These are phyloP conservation scores for Chloroclystis v-ata DNA, from an alignment of 2,888 invertebrate species.

Conservation along the genomic window DNA sequence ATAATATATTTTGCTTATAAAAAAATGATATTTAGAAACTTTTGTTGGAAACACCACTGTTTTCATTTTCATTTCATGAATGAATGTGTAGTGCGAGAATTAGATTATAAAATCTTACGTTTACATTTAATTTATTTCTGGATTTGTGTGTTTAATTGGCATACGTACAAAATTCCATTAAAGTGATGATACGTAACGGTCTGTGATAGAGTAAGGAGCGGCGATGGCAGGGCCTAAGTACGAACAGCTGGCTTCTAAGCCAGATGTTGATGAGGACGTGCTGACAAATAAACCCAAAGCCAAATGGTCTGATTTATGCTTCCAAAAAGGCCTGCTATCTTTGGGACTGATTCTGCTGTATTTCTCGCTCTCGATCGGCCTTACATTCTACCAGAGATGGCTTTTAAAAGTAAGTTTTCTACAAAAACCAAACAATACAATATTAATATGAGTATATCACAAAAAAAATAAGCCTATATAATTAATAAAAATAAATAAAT, in stretches of 20 bases:
- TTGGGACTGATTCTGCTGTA: slow-evolving; percentile 85
- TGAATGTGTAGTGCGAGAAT: background rate
- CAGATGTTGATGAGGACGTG: slow-evolving; percentile 61
- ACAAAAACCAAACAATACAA: too few species aligned
- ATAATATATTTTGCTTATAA: too few species aligned
- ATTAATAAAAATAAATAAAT: too few species aligned
- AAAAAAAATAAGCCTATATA: too few species aligned
- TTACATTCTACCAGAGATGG: slow-evolving; percentile 98
- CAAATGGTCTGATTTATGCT: slow-evolving; percentile 60
- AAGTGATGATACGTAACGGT: slow-evolving; percentile 51
- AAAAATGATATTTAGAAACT: too few species aligned
- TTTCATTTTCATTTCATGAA: background rate
- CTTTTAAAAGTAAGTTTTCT: slow-evolving; percentile 85
- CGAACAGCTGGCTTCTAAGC: slow-evolving; percentile 68
- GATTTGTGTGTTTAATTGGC: too few species aligned
- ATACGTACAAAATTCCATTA: background rate
- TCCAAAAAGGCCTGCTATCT: slow-evolving; percentile 62
- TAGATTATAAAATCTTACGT: background rate
- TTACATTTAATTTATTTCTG: too few species aligned
- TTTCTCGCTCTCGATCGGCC: slow-evolving; percentile 93
- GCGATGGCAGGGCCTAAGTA: slow-evolving; percentile 66
- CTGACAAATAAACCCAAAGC: slow-evolving; percentile 54
- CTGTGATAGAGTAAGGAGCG: slow-evolving; percentile 29
- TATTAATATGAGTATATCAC: too few species aligned
- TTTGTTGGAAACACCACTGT: background rate